Evolutionary conservation across 2,797 vertebrate genomes (phyloP).

Genomic region (Neostethus bicornis): DNA sequence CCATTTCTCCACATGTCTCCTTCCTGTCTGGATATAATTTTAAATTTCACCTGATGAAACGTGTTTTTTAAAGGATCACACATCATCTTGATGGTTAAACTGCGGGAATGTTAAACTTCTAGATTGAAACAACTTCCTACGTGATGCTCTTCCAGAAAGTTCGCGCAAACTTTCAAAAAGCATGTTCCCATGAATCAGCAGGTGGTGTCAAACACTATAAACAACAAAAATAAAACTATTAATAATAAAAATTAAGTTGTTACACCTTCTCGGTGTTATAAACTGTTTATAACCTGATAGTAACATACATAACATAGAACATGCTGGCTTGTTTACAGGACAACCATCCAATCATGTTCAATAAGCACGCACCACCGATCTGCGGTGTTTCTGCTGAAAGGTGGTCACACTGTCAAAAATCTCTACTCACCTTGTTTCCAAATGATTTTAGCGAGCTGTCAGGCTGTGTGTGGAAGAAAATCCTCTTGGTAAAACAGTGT

Average conservation of each 20-base stretch:
- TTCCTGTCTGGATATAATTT: too few relatives aligned
- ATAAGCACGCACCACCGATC: slow-evolving; percentile 1
- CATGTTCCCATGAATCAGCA: slow-evolving; percentile 6
- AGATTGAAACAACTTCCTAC: neutral
- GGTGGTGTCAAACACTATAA: neutral
- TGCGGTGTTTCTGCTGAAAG: neutral
- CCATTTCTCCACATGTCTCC: neutral
- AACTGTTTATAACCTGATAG: neutral
- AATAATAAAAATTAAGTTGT: fast-evolving
- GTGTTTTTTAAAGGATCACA: too few relatives aligned
- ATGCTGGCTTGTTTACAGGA: slow-evolving; percentile 28
- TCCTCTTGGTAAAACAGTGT: slow-evolving; percentile 14
- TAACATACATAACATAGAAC: slow-evolving; percentile 5
- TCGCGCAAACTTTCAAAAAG: slow-evolving; percentile 55
- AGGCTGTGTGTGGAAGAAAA: neutral
- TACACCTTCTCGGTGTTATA: neutral
- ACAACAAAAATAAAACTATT: slow-evolving; percentile 3
- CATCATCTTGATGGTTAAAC: fast-evolving
- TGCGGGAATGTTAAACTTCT: neutral
- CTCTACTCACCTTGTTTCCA: slow-evolving; percentile 45
- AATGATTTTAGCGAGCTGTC: neutral
- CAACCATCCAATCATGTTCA: slow-evolving; percentile 52
- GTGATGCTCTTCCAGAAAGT: slow-evolving; percentile 21
- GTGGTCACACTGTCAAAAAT: too few relatives aligned
- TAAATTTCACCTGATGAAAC: neutral